Percentiles rank a stretch among this genome's conserved stretches.
Evolutionary conservation across 92 coral and sea anemone genomes (phyloP).

Genomic region (Micromussa lordhowensis): DNA sequence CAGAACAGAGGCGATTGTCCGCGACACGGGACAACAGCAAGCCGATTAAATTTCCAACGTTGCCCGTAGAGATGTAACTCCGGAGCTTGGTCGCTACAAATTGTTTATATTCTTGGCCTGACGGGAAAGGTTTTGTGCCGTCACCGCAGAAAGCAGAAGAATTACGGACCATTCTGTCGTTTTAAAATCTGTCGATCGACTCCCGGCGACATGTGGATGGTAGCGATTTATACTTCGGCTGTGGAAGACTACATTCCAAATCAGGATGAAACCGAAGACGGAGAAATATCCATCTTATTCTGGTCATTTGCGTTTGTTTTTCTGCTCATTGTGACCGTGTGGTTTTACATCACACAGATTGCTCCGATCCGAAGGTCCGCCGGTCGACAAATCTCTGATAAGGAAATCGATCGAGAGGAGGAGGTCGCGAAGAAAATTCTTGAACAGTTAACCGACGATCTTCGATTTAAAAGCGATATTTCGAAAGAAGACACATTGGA

Average conservation of each 20-base stretch:
- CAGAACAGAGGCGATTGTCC: slow-evolving; percentile 14
- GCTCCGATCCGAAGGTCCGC: slow-evolving; percentile 64
- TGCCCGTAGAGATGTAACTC: slow-evolving; percentile 33
- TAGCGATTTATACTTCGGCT: neutral
- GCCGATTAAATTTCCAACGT: slow-evolving; percentile 28
- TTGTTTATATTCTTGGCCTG: slow-evolving; percentile 22
- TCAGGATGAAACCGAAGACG: slow-evolving; percentile 41
- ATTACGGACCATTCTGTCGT: neutral
- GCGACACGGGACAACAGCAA: slow-evolving; percentile 11
- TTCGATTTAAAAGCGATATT: slow-evolving; percentile 17
- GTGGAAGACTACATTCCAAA: neutral
- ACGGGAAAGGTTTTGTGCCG: slow-evolving; percentile 16
- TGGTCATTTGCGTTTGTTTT: slow-evolving; percentile 81
- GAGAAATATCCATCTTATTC: slow-evolving; percentile 74
- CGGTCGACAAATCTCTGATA: slow-evolving; percentile 39
- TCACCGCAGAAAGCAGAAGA: slow-evolving; percentile 1
- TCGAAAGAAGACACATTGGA: neutral
- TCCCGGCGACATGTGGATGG: slow-evolving; percentile 12
- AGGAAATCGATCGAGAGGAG: slow-evolving; percentile 70
- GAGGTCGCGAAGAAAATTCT: slow-evolving; percentile 76
- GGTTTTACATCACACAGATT: slow-evolving; percentile 82
- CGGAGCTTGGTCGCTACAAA: slow-evolving; percentile 28
- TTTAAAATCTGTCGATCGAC: slow-evolving; percentile 4
- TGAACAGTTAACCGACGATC: slow-evolving; percentile 53
- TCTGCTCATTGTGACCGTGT: slow-evolving; percentile 75